A percentile compares a stretch with the other conserved stretches of the same genome.
These are phyloP conservation scores for Torymus auratus DNA, from an alignment of 2,888 invertebrate genomes.

Conservation along the genomic window DNA sequence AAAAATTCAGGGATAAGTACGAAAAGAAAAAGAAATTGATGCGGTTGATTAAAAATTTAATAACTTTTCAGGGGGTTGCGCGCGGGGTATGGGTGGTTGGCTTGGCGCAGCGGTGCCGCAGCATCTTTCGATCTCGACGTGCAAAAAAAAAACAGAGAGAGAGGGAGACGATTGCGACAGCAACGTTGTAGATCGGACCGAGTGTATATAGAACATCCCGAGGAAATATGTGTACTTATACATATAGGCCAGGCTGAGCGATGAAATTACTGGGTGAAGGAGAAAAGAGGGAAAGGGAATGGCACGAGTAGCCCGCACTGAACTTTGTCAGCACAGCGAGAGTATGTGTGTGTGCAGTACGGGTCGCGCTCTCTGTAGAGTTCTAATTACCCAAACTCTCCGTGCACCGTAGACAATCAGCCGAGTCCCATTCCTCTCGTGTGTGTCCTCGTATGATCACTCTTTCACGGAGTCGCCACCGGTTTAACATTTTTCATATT, in stretches of 20 bases:
- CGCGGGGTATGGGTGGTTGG: neutral
- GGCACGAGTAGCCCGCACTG: constrained; percentile 32
- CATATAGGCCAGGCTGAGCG: constrained; percentile 9
- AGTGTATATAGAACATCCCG: constrained; percentile 3
- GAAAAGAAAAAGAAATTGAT: constrained; percentile 12
- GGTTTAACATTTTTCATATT: constrained; percentile 3
- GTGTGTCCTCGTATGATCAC: constrained; percentile 9
- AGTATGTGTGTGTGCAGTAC: neutral
- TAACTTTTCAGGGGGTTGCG: constrained; percentile 33
- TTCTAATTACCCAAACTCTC: constrained; percentile 43
- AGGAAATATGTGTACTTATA: neutral
- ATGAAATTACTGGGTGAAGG: constrained; percentile 38
- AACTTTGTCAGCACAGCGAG: constrained; percentile 31
- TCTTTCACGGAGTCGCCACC: neutral
- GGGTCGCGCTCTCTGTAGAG: constrained; percentile 3
- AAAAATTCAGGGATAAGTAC: neutral
- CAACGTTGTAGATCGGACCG: constrained; percentile 11
- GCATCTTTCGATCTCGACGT: neutral
- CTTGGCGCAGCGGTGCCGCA: neutral
- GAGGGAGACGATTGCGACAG: neutral
- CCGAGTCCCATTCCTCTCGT: constrained; percentile 6
- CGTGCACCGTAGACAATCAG: constrained; percentile 18
- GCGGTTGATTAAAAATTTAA: constrained; percentile 55
- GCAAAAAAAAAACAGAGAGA: neutral
- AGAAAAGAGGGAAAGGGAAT: constrained; percentile 15